Evolutionary conservation across 2,888 invertebrate species (phyloP).

Genomic region (Protodeltote pygarga): DNA sequence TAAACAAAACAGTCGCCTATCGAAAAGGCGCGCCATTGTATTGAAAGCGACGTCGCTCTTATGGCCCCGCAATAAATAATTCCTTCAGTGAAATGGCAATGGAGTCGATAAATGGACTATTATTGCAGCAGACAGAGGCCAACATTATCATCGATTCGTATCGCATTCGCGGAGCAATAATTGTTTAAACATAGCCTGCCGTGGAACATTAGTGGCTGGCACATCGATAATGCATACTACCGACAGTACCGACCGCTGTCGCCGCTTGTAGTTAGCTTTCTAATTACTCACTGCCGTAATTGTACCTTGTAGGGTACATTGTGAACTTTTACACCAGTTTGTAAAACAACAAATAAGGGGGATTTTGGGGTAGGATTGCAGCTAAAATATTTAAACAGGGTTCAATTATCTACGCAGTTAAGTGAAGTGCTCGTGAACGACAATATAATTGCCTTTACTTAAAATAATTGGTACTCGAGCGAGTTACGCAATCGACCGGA

Average conservation of each 20-base stretch:
- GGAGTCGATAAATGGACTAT: slow-evolving; percentile 83
- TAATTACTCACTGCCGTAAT: slow-evolving; percentile 57
- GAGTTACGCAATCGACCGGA: too few species aligned
- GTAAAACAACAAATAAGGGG: slow-evolving; percentile 48
- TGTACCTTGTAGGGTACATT: slow-evolving; percentile 18
- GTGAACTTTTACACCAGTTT: slow-evolving; percentile 49
- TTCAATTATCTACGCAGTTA: slow-evolving; percentile 58
- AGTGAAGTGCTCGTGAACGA: slow-evolving; percentile 65
- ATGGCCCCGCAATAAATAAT: slow-evolving; percentile 81
- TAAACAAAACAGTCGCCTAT: slow-evolving; percentile 75
- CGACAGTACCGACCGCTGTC: slow-evolving; percentile 56
- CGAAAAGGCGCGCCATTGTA: slow-evolving; percentile 75
- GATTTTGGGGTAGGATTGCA: slow-evolving; percentile 54
- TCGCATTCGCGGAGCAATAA: slow-evolving; percentile 80
- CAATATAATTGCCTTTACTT: slow-evolving; percentile 73
- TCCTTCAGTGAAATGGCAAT: slow-evolving; percentile 77
- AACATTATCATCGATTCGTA: slow-evolving; percentile 83
- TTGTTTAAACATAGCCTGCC: slow-evolving; percentile 82
- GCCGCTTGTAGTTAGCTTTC: slow-evolving; percentile 66
- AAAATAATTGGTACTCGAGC: slow-evolving; percentile 75
- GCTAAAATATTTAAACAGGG: slow-evolving; percentile 61
- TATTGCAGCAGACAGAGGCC: slow-evolving; percentile 82
- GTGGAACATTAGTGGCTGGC: slow-evolving; percentile 73
- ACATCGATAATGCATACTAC: slow-evolving; percentile 75
- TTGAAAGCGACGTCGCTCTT: slow-evolving; percentile 75